Base-by-base conservation (phyloP, 2,888 invertebrate species). In the Gari tellinella region DNA sequence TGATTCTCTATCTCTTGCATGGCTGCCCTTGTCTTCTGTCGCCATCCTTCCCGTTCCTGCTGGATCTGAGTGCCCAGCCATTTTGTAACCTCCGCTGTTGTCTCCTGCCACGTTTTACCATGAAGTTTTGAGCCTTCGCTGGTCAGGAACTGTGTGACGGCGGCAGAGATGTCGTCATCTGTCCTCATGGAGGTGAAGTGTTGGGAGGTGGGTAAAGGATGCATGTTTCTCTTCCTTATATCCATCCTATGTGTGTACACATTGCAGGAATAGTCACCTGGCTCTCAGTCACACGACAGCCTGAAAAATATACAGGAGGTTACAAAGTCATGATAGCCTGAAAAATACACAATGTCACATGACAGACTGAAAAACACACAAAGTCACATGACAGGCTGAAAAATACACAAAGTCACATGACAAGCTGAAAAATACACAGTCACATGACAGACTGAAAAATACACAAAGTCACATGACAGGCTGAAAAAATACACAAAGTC, bases 1-100 rank as follows among this genome's bases (percentile, higher is more conserved):
- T 89, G 83, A 5, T 52, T 80, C 57, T 90, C 89, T 5, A 88
- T 84, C 75, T 89, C 87, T 40, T 86, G 83, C 84, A 90, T 78
- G 7, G 89, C 87, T 53, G 85, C 83, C 15, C 85, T 79, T 4
- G 89, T 85, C 66, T 86, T 86, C 55, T 82, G 82, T 23, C 86
- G 80, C 90, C 90, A 90, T 1, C 87, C 86, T 52, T 87, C 84
- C 3, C 89, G 76, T 52, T 89, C 89, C 19, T 76, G 65, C 63
- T 88, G 88, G 31, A 89, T 84, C 80, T 88, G 86, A 10, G 81
- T 56, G 7, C 85, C 82, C 19, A 89, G 69, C 88, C 88, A 89
- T 46, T 82, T 69, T 17, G 85, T 78, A 26, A 87, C 78, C 21
- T 82, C 84, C 14, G 77, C 76, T 8, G 81, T 82, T 19, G 79